phyloP scores from a whole-genome alignment of 2,797 vertebrate genomes.

The Notamacropus eugenii region DNA sequence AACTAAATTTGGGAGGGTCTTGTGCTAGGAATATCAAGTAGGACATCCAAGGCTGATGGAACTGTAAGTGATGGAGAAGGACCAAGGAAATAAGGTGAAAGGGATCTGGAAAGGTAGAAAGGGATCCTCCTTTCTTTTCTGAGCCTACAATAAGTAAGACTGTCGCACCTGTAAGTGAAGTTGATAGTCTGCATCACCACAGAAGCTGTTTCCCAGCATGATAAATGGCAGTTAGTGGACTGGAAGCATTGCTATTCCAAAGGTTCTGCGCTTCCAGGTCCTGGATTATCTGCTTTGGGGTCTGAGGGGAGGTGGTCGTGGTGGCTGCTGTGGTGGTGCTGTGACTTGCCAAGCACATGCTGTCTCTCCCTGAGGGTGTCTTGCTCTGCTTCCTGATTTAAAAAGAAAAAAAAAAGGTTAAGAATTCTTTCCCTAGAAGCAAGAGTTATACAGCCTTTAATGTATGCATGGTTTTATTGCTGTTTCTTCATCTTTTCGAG shows the following conservation, averaged over 20 bases:
- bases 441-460: not conserved
- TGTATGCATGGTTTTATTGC: not conserved
- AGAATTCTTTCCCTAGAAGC: not conserved
- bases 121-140: not conserved
- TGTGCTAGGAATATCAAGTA: not conserved
- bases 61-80: not conserved
- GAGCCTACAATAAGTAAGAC: not conserved
- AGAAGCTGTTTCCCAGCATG: not conserved
- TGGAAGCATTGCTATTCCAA: not conserved
- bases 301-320: not conserved
- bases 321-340: not conserved
- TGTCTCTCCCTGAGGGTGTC: not conserved
- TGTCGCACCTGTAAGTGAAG: not conserved
- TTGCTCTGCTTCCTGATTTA: not conserved
- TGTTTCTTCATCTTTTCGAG: not conserved
- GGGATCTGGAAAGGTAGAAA: no score
- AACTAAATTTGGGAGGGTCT: not conserved
- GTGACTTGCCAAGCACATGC: not conserved
- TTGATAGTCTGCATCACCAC: not conserved
- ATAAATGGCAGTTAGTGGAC: not conserved
- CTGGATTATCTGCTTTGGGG: not conserved
- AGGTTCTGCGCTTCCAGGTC: not conserved
- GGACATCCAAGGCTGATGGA: not conserved
- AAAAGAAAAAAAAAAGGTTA: not conserved
- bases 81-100: no score